Conservation (phyloP, 1,140 invertebrate genomes). For the Trinorchestia longiramus region DNA sequence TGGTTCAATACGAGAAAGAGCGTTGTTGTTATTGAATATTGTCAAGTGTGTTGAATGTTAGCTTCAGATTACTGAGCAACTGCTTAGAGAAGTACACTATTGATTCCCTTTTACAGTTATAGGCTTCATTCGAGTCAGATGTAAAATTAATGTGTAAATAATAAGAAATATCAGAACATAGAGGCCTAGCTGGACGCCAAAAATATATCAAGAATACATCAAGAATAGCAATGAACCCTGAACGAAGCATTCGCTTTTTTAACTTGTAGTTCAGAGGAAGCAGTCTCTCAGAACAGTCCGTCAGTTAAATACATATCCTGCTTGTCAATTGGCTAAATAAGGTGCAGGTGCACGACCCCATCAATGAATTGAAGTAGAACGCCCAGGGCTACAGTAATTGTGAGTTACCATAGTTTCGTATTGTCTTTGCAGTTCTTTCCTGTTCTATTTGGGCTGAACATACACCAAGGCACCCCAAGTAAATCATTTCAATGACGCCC, state of each 20-base stretch:
- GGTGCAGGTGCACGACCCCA: not conserved
- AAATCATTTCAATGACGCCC: too few species aligned
- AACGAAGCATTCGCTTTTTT: not conserved
- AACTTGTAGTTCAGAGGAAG: not conserved
- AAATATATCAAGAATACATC: not conserved
- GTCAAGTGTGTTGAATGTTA: not conserved
- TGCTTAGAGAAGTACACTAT: not conserved
- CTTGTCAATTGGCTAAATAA: not conserved
- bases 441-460: too few species aligned
- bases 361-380: not conserved
- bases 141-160: not conserved
- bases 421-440: too few species aligned
- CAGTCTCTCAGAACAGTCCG: not conserved
- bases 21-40: not conserved
- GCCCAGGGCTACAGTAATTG: not conserved
- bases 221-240: not conserved
- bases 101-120: not conserved
- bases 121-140: not conserved
- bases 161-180: not conserved
- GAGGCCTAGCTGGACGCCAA: not conserved
- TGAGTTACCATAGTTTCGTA: not conserved
- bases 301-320: not conserved
- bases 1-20: not conserved
- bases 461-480: too few species aligned
- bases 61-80: too few species aligned